Evolutionary conservation across 2,113 vertebrate species (phyloP), one percentile per base, ranked within the genome.

Genomic region (Rhodinocichla rosea): DNA sequence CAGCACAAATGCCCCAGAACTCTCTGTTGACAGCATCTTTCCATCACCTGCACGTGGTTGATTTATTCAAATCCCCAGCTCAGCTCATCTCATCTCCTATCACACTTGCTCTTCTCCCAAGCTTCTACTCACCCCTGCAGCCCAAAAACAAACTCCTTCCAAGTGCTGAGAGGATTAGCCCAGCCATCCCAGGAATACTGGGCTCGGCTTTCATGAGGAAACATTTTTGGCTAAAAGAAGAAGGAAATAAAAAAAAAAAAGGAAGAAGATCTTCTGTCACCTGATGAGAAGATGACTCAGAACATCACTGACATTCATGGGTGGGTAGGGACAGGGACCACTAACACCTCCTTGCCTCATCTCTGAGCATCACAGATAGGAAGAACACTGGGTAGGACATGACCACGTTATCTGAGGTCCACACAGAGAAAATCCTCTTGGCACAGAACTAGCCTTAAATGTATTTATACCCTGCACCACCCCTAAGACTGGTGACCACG

Each of bases 21-120:
- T 63, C 28, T 24, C 28, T 2, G 0, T 67, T 39, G 59, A 62
- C 6, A 3, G 32, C 37, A 50, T 2, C 57, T 56, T 27, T 80
- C 55, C 50, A 45, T 49, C 64, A 56, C 32, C 55, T 0, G 0
- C 56, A 39, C 0, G 0, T 3, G 3, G 22, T 1, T 0, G 0
- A 35, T 44, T 32, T 39, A 71, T 27, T 57, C 73, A 67, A 64
- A 52, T 15, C 40, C 37, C 32, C 44, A 70, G 67, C 53, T 79
- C 71, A 55, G 49, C 39, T 84, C 19, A 1, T 11, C 39, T 84
- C 19, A 1, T 11, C 28, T 60, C 65, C 52, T 17, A 1, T 32
- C 55, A 68, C 75, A 21, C 28, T 47, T 1, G 2, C 30, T 77
- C 52, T 70, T 62, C 76, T 84, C 90, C 44, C 59, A 84, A 53